Evolutionary conservation across 2,113 vertebrate genomes (phyloP).

Genomic region (Corydoras sp.): DNA sequence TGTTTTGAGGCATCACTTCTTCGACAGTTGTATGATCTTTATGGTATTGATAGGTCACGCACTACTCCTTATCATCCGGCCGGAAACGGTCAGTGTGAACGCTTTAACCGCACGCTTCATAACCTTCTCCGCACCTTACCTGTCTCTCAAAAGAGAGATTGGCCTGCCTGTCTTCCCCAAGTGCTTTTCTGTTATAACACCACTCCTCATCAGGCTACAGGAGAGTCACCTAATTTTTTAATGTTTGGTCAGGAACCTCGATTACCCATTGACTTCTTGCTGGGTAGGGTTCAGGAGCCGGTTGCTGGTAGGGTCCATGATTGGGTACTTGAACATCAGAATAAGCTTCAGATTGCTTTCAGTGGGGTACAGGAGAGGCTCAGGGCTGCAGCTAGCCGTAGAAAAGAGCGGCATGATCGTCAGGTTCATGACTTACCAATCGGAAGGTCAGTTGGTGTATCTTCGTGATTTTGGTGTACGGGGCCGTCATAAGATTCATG

Average conservation of each 20-base stretch:
- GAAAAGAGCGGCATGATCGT: not conserved
- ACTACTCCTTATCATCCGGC: not conserved
- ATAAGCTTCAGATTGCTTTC: not conserved
- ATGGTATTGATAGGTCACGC: not conserved
- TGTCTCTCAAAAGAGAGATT: not conserved
- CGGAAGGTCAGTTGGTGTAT: constrained; percentile 20
- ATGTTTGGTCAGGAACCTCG: not conserved
- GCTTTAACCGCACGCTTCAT: not conserved
- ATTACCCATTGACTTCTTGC: not conserved
- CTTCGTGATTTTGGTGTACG: not conserved
- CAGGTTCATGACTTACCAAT: not conserved
- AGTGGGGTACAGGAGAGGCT: not conserved
- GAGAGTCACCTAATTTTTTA: not conserved
- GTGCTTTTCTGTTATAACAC: not conserved
- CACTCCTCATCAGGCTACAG: not conserved
- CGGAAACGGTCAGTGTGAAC: not conserved
- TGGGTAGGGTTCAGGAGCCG: too few species aligned
- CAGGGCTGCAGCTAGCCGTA: not conserved
- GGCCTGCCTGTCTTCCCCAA: not conserved
- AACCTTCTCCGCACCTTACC: not conserved
- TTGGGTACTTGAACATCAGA: not conserved
- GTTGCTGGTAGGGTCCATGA: too few species aligned
- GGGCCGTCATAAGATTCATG: constrained; percentile 21
- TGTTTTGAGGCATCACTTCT: not conserved
- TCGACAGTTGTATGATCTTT: not conserved